A percentile compares a stretch with the other conserved stretches of the same genome.
Conservation (phyloP, 2,113 vertebrate species). For the Mionectes macconnelli region DNA sequence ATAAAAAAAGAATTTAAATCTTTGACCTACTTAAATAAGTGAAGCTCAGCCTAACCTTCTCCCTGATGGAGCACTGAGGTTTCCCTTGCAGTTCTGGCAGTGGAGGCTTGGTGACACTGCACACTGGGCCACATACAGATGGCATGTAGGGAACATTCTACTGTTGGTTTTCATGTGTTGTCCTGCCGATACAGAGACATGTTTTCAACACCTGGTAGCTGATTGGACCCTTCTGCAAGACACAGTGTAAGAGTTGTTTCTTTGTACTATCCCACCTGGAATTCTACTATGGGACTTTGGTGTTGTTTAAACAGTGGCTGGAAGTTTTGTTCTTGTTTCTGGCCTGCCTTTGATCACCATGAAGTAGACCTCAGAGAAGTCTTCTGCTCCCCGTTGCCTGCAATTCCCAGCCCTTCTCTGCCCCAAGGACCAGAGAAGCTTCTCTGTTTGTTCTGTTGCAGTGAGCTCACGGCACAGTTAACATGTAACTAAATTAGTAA, state of each 20-base stretch:
- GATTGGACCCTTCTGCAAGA: background rate
- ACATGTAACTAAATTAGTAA: background rate
- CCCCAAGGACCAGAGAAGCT: background rate
- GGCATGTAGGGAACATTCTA: background rate
- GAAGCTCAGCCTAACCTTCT: background rate
- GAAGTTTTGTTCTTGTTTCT: background rate
- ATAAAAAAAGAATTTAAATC: background rate
- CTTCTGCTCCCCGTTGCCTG: background rate
- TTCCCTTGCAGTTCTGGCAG: background rate
- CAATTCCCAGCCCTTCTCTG: background rate
- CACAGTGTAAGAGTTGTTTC: background rate
- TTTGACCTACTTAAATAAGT: background rate
- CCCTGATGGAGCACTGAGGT: background rate
- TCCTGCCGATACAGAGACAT: background rate
- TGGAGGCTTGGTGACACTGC: background rate
- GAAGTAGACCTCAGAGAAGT: background rate
- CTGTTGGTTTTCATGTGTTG: background rate
- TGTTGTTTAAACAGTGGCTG: background rate
- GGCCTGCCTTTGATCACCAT: background rate
- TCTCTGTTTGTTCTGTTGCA: background rate
- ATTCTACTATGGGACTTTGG: background rate
- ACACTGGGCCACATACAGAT: no score
- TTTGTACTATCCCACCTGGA: background rate
- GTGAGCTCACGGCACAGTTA: background rate
- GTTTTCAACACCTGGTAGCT: background rate